Evolutionary conservation across 2,113 vertebrate species (phyloP).

Genomic region (Antennarius striatus): DNA sequence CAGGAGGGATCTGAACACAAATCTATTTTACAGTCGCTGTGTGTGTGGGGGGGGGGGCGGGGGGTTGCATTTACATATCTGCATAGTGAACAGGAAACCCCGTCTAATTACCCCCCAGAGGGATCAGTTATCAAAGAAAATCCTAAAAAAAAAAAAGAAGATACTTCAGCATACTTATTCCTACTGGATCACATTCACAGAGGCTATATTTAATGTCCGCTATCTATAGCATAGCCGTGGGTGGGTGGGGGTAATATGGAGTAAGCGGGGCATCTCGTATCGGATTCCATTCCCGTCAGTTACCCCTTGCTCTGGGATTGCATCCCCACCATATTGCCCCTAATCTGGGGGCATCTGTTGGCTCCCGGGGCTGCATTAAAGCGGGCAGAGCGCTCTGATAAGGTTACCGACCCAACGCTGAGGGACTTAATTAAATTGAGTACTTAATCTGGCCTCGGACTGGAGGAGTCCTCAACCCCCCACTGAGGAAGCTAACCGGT

Average conservation of each 20-base stretch:
- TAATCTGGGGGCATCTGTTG: constrained; percentile 61
- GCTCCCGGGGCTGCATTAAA: constrained; percentile 57
- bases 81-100: constrained; percentile 49
- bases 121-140: constrained; percentile 26
- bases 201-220: constrained; percentile 40
- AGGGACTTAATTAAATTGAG: constrained; percentile 71
- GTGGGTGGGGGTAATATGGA: background rate
- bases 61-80: constrained; percentile 59
- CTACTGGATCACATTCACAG: background rate
- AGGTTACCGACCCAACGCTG: constrained; percentile 66
- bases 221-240: constrained; percentile 20
- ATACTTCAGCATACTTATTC: too few species aligned
- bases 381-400: constrained; percentile 57
- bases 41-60: background rate
- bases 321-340: constrained; percentile 46
- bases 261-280: constrained; percentile 8
- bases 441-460: constrained; percentile 65
- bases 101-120: constrained; percentile 53
- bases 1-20: constrained; percentile 47
- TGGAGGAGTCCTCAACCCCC: constrained; percentile 32
- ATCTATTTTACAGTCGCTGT: constrained; percentile 42
- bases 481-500: background rate
- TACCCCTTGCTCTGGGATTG: constrained; percentile 30
- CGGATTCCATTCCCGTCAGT: constrained; percentile 29
- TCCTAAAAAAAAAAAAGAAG: background rate